Conservation (phyloP, 2,888 invertebrate genomes). For the Cryptus armator region DNA sequence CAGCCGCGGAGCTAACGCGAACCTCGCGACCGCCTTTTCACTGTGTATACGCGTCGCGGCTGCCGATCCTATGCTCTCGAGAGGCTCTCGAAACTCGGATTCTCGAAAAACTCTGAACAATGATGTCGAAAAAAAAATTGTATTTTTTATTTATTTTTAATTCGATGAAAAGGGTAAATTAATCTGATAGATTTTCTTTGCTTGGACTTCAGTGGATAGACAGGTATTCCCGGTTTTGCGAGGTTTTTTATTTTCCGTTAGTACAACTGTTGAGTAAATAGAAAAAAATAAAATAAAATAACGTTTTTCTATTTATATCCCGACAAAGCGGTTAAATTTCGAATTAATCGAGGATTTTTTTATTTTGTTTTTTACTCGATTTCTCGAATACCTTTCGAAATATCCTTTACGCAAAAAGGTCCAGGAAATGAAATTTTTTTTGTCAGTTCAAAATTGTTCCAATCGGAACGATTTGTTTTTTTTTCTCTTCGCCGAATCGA, state of each 20-base stretch:
- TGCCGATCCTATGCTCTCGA: constrained; percentile 40
- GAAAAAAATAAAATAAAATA: too few species aligned
- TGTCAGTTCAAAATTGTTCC: not conserved
- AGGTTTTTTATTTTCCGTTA: too few species aligned
- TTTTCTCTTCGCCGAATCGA: not conserved
- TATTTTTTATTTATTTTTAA: constrained; percentile 15
- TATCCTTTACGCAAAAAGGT: too few species aligned
- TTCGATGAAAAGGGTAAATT: not conserved
- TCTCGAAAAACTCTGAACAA: not conserved
- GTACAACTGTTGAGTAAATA: too few species aligned
- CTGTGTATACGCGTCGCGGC: constrained; percentile 69
- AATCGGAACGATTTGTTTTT: not conserved
- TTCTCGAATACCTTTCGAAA: too few species aligned
- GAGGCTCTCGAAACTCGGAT: constrained; percentile 15
- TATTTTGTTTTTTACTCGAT: too few species aligned
- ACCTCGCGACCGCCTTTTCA: constrained; percentile 81
- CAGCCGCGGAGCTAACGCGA: constrained; percentile 21
- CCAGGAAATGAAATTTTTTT: too few species aligned
- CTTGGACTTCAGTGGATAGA: not conserved
- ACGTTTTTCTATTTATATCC: too few species aligned
- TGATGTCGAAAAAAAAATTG: constrained; percentile 3
- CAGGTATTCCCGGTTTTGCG: not conserved
- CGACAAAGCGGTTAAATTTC: too few species aligned
- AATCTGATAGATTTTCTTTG: not conserved
- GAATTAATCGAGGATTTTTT: too few species aligned